phyloP scores from a whole-genome alignment of 2,888 invertebrate genomes.

The Agrotis ipsilon region DNA sequence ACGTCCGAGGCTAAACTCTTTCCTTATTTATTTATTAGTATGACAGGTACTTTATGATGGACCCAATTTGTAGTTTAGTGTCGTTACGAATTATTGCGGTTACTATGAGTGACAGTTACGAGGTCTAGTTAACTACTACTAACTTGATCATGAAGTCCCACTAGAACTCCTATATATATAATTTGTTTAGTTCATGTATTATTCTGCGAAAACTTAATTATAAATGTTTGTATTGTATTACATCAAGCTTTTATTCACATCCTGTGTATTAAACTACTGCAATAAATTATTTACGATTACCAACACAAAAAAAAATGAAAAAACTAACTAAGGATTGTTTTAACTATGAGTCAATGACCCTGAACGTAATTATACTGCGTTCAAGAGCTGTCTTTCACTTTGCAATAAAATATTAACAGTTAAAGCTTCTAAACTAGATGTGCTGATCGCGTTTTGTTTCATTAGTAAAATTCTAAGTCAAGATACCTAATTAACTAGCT shows the following conservation, averaged over 20 bases:
- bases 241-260: background rate
- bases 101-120: conserved; percentile 36
- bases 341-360: too few relatives aligned
- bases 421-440: too few relatives aligned
- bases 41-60: conserved; percentile 70
- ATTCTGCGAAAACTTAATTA: background rate
- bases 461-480: too few relatives aligned
- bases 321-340: background rate
- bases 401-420: too few relatives aligned
- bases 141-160: conserved; percentile 2
- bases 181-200: background rate
- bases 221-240: background rate
- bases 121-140: conserved; percentile 23
- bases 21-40: conserved; percentile 74
- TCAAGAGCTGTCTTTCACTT: too few relatives aligned
- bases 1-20: conserved; percentile 77
- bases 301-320: background rate
- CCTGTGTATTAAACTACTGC: background rate
- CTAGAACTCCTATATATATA: background rate
- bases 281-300: too few relatives aligned
- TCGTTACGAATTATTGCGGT: conserved; percentile 34
- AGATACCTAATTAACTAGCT: too few relatives aligned
- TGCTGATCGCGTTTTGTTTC: too few relatives aligned
- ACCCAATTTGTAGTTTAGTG: conserved; percentile 63
- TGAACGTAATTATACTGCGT: too few relatives aligned